These are phyloP conservation scores for Papilio polytes DNA, from an alignment of 1,140 invertebrate species.

Conservation along the genomic window DNA sequence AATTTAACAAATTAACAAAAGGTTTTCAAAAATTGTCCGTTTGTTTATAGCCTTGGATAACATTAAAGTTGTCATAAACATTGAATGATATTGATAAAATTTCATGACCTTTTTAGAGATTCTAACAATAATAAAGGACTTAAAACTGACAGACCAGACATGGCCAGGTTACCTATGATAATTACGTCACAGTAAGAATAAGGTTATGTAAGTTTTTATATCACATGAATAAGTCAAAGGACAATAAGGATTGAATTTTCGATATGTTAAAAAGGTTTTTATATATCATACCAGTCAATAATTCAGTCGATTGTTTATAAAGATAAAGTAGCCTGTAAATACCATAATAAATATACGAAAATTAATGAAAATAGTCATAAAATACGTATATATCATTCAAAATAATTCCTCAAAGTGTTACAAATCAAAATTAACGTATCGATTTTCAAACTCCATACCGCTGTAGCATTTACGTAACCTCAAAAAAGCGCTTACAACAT, in stretches of 20 bases:
- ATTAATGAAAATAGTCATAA: neutral
- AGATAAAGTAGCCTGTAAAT: neutral
- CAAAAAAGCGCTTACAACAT: constrained; percentile 40
- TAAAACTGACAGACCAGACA: neutral
- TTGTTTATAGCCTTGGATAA: neutral
- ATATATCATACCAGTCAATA: neutral
- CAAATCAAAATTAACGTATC: constrained; percentile 64
- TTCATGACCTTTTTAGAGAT: neutral
- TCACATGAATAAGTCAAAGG: neutral
- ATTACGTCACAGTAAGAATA: constrained; percentile 72
- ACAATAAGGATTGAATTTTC: neutral
- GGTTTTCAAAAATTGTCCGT: neutral
- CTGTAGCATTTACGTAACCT: constrained; percentile 70
- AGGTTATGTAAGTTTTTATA: constrained; percentile 65
- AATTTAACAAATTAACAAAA: neutral
- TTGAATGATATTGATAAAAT: too few relatives aligned
- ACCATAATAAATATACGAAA: neutral
- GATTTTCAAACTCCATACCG: constrained; percentile 63
- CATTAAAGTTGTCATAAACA: neutral
- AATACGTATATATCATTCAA: neutral
- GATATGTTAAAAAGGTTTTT: neutral
- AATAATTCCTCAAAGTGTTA: constrained; percentile 40
- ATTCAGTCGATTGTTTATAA: neutral
- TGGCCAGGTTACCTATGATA: neutral
- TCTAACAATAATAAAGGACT: neutral